These are phyloP conservation scores for Lerista edwardsae DNA, from an alignment of 2,797 vertebrate species.

Conservation along the genomic window DNA sequence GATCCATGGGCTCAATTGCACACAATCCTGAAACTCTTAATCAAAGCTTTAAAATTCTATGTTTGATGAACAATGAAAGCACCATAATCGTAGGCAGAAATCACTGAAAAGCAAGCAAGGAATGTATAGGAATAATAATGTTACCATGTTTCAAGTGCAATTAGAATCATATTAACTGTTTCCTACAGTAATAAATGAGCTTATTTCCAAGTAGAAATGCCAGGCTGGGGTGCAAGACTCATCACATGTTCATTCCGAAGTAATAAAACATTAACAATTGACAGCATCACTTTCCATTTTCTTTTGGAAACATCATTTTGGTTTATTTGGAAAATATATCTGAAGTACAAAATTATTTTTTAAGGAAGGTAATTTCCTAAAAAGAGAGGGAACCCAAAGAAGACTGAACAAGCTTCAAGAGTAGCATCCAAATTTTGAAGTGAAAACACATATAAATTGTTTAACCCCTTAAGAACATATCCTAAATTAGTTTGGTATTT, in stretches of 20 bases:
- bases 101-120: neutral
- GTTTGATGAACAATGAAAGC: neutral
- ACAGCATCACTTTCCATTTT: neutral
- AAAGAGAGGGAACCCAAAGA: neutral
- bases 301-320: neutral
- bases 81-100: no score
- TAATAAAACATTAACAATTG: neutral
- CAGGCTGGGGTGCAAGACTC: neutral
- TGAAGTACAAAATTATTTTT: neutral
- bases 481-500: neutral
- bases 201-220: neutral
- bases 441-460: neutral
- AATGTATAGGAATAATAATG: neutral
- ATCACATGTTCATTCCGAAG: neutral
- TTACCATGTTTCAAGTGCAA: neutral
- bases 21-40: neutral
- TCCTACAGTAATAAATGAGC: neutral
- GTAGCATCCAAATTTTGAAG: neutral
- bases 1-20: neutral
- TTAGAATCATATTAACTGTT: no score
- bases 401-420: neutral
- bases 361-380: neutral
- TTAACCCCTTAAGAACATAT: neutral
- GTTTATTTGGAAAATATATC: conserved; percentile 9
- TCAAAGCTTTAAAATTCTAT: neutral